phyloP scores from a whole-genome alignment of 2,888 invertebrate species.

The Rhagophthalmus giganteus region DNA sequence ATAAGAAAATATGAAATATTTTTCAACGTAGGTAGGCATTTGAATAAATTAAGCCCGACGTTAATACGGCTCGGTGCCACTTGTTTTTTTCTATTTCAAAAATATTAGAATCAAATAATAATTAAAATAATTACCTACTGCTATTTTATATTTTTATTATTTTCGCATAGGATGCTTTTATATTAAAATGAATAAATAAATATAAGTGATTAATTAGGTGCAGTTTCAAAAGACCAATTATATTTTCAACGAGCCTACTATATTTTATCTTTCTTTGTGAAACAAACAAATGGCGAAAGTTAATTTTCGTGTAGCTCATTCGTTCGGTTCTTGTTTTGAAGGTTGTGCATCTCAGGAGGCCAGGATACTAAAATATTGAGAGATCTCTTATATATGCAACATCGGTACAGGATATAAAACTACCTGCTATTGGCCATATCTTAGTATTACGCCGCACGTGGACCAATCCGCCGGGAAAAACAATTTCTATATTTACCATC shows the following conservation, averaged over 20 bases:
- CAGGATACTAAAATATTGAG: constrained; percentile 56
- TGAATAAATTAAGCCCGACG: too few species aligned
- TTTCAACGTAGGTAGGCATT: too few species aligned
- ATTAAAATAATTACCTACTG: too few species aligned
- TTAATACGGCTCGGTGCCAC: too few species aligned
- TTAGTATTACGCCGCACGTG: constrained; percentile 55
- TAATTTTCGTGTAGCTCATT: constrained; percentile 25
- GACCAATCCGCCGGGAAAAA: constrained; percentile 53
- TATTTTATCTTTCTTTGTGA: background rate
- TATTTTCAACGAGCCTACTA: background rate
- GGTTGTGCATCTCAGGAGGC: constrained; percentile 29
- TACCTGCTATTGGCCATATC: constrained; percentile 57
- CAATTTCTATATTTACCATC: constrained; percentile 49
- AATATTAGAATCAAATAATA: too few species aligned
- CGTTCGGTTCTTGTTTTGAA: constrained; percentile 28
- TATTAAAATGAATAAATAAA: too few species aligned
- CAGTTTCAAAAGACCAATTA: too few species aligned
- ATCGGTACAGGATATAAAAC: constrained; percentile 58
- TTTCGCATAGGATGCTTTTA: too few species aligned
- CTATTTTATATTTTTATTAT: too few species aligned
- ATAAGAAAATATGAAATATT: too few species aligned
- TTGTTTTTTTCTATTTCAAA: too few species aligned
- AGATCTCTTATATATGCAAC: constrained; percentile 56
- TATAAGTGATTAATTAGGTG: too few species aligned
- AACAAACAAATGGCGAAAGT: constrained; percentile 12